phyloP scores from a whole-genome alignment of 2,797 vertebrate genomes.

The Amblyopsis hoosieri region DNA sequence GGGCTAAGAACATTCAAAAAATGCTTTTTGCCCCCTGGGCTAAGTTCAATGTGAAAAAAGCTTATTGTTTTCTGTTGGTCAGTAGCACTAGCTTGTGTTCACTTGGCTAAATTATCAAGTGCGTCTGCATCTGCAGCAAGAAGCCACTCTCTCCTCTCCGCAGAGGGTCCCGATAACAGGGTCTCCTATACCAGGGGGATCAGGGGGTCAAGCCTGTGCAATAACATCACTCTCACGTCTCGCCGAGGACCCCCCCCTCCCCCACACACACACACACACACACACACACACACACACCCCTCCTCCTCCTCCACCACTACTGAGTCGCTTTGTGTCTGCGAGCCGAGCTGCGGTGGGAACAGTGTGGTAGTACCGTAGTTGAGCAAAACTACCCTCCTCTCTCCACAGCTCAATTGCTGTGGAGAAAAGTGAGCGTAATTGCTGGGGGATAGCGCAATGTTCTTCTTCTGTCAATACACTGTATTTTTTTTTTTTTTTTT shows the following conservation, averaged over 20 bases:
- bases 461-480: too few relatives aligned
- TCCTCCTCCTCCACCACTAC: conserved; percentile 20
- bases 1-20: neutral
- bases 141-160: neutral
- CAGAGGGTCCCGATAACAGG: neutral
- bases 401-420: too few relatives aligned
- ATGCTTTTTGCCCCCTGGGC: neutral
- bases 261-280: too few relatives aligned
- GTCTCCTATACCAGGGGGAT: conserved; percentile 4
- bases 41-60: conserved; percentile 7
- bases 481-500: too few relatives aligned
- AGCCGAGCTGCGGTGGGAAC: conserved; percentile 12
- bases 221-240: conserved; percentile 32
- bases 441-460: too few relatives aligned
- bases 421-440: too few relatives aligned
- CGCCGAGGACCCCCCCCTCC: conserved; percentile 22
- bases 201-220: conserved; percentile 27
- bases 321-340: neutral
- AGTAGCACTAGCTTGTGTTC: conserved; percentile 1
- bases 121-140: neutral
- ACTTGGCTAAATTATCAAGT: neutral
- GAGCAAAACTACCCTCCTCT: conserved; percentile 15
- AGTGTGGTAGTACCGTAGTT: neutral
- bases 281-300: neutral
- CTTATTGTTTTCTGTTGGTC: neutral